These are phyloP conservation scores for Tricholauxania praeusta DNA, from an alignment of 2,888 invertebrate species.

Conservation along the genomic window DNA sequence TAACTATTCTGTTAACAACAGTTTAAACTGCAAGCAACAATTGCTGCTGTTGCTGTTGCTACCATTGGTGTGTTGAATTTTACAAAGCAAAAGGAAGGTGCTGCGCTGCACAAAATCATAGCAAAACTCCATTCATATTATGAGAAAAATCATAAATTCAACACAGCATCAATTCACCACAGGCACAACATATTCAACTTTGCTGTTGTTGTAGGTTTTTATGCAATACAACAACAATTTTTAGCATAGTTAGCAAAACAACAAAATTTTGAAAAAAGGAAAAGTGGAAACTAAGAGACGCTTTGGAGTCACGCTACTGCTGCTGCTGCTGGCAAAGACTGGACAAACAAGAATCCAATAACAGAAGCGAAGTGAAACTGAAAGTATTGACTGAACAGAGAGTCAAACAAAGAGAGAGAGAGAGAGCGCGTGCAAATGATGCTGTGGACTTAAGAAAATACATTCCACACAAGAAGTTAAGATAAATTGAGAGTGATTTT, in stretches of 20 bases:
- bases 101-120: neutral
- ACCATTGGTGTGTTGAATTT: neutral
- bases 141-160: neutral
- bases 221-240: no score
- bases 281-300: no score
- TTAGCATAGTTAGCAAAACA: no score
- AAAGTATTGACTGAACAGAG: neutral
- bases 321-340: neutral
- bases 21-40: slow-evolving; percentile 40
- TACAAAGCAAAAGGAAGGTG: neutral
- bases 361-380: neutral
- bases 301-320: no score
- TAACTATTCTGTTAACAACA: slow-evolving; percentile 53
- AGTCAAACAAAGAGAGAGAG: no score
- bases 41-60: slow-evolving; percentile 27
- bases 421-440: no score
- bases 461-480: no score
- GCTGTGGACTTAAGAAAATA: no score
- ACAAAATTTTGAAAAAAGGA: no score
- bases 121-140: slow-evolving; percentile 3
- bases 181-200: neutral
- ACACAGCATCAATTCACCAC: slow-evolving; percentile 5
- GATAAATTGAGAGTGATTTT: no score
- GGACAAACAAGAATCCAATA: slow-evolving; percentile 18
- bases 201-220: no score